Base-by-base conservation (phyloP, 92 coral and sea anemone species). In the Anthopleura xanthogrammica region DNA sequence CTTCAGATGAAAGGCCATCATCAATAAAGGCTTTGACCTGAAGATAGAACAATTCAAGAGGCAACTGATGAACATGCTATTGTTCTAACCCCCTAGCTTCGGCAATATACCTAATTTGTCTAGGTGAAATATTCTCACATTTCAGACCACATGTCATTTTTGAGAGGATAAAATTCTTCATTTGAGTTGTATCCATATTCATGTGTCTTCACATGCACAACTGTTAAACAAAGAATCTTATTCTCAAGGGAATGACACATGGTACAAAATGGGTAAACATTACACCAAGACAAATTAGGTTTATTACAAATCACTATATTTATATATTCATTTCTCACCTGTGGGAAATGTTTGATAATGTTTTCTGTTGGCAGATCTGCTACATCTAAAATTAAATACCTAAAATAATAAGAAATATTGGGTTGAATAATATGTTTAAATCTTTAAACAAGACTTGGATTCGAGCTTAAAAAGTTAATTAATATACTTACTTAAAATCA, bases 341-440 rank as follows among this genome's bases (percentile, higher is more conserved):
- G 85, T 58, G 99, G 96, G 79, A 97, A 97, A 86, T 97, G 98
- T 72, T 70, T 91, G 76, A 97, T 97, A 29, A 97, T 97, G 60
- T 97, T 97, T 81, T 97, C 99, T 72, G 99, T 97, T 12, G 94
- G 92, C 60, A 92, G 78, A 81, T 97, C 99, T 20, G 98, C 99
- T 79, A 97, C 98, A 86, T 94, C 95, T 50, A 97, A 79, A 23
- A 94, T 93, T 80, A 96, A 93, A 85, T 96, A 96, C 79, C 99
- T 96, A 82, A 68, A 36, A 9, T 9, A 36, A 36, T 68, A 1
- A 12, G 5, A 29, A 68, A 68, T 68, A 68, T 68, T 36, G 12
- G 13, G 36, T n/a, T n/a, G 6, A 5, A 10, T 1, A 0, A 36
- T 12, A 68, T 3, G 1, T 5, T 5, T 7, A 68, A 8, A 12